Evolutionary conservation across 2,113 vertebrate species (phyloP).

Genomic region (Ptilorrhoa leucosticta): DNA sequence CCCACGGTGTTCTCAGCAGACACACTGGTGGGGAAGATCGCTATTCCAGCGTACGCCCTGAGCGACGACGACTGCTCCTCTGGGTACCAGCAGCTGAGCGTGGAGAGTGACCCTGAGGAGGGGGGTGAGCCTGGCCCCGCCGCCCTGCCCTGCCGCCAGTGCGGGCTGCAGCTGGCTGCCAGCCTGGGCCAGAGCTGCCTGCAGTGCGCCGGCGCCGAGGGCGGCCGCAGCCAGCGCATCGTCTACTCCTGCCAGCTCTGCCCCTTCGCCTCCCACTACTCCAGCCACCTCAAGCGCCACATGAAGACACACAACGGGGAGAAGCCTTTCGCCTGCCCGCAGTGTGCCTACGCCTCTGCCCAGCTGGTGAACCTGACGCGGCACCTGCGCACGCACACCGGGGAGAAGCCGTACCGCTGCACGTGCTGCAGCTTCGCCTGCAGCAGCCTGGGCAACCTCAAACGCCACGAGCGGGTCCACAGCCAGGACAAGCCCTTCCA

Average conservation of each 20-base stretch:
- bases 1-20: constrained; percentile 71
- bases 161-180: constrained; percentile 80
- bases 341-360: constrained; percentile 92
- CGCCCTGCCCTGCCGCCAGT: constrained; percentile 83
- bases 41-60: constrained; percentile 84
- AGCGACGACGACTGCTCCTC: constrained; percentile 86
- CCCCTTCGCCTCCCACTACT: constrained; percentile 93
- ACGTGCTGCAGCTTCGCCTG: constrained; percentile 90
- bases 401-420: constrained; percentile 97
- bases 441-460: constrained; percentile 96
- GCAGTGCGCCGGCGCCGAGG: constrained; percentile 53
- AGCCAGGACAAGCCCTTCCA: constrained; percentile 73
- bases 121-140: constrained; percentile 72
- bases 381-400: constrained; percentile 94
- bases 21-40: constrained; percentile 82
- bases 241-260: constrained; percentile 91
- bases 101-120: constrained; percentile 86
- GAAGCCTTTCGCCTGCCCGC: constrained; percentile 91
- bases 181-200: constrained; percentile 68
- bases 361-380: constrained; percentile 97
- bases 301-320: constrained; percentile 99
- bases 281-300: constrained; percentile 96
- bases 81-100: constrained; percentile 82
- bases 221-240: constrained; percentile 68
- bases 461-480: constrained; percentile 93